Base-by-base conservation (phyloP, 2,888 invertebrate species). In the Trichogramma evanescens region DNA sequence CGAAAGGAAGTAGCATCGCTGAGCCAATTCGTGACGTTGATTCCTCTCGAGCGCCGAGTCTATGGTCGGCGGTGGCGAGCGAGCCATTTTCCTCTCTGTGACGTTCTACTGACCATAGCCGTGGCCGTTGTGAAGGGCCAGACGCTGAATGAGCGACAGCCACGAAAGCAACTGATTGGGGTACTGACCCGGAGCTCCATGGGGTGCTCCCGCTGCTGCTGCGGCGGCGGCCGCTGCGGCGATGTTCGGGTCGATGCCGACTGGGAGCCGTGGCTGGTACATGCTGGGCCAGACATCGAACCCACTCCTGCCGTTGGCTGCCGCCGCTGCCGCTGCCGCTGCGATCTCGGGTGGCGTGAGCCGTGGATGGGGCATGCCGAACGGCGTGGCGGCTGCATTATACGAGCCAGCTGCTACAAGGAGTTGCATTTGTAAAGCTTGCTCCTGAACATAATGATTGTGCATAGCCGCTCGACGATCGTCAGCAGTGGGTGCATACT, bases 271-370 rank as follows among this genome's bases (percentile, higher is more conserved):
- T 82, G 64, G 77, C 78, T 73, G 78, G 86, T 76, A 73, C 84
- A 67, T 83, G 81, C 70, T 82, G 79, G 63, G 83, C 82, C 66
- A 84, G 83, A 78, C 82, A 83, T 79, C 80, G 86, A 77, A 78
- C 84, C 72, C 72, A 59, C 69, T 72, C 61, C 70, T 70, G 65
- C 62, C 65, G 5, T 39, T 54, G 62, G 56, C 54, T 41, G 41
- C 56, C 40, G 52, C 13, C 38, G 53, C 43, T 1, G 44, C 54
- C 7, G 55, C 49, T 45, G 41, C 74, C 83, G 77, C 78, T 82
- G 13, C 13, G 13, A 13, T 13, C 2, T 13, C 13, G 13, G 13
- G 13, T 13, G 13, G 13, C 13, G 13, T 13, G 13, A 13, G 13
- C 13, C 13, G 13, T 13, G 13, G 13, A 13, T 13, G 13, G 13